Conservation (phyloP, 2,113 vertebrate genomes). For the Oceanodroma tethys region DNA sequence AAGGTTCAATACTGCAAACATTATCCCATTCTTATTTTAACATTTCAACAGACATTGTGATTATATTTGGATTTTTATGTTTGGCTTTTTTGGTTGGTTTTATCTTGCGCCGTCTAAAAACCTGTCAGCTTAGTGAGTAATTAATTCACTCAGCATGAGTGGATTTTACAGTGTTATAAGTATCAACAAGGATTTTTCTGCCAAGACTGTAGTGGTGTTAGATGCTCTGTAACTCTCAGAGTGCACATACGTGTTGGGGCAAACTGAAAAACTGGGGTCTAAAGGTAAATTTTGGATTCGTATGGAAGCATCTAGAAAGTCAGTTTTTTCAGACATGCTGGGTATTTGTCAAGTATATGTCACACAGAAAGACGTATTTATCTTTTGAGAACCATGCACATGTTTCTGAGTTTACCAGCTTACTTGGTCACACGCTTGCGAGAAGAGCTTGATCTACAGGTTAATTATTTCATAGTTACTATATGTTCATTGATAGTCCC, state of each 20-base stretch:
- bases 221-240: background rate
- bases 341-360: background rate
- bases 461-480: background rate
- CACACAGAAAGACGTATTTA: background rate
- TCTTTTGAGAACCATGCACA: background rate
- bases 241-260: background rate
- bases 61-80: background rate
- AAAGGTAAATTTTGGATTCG: background rate
- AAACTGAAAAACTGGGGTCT: background rate
- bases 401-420: background rate
- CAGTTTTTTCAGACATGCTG: background rate
- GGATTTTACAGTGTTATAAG: background rate
- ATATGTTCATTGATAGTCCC: background rate
- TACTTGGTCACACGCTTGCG: background rate
- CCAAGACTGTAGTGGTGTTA: background rate
- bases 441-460: background rate
- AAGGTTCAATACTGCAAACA: background rate
- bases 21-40: background rate
- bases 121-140: background rate
- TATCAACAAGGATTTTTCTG: background rate
- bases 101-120: background rate
- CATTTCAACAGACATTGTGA: background rate
- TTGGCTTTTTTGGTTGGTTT: background rate
- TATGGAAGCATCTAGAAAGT: background rate
- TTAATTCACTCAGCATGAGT: background rate